A percentile compares a stretch with the other conserved stretches of the same genome.
Conservation (phyloP, 2,113 vertebrate species). For the human region DNA sequence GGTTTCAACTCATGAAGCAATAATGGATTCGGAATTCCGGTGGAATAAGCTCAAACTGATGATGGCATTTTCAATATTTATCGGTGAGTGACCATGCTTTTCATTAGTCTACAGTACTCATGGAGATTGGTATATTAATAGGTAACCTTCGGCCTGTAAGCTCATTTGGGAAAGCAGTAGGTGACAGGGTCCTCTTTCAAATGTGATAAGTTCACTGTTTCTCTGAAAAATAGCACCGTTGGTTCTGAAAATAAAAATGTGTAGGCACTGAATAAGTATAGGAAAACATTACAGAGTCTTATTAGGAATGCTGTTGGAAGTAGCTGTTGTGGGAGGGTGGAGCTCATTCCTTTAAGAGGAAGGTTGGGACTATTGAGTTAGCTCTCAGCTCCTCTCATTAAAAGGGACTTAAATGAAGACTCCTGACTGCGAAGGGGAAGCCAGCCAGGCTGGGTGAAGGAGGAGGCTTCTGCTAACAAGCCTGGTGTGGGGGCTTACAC, state of each 20-base stretch:
- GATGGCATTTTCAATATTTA: background rate
- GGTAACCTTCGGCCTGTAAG: background rate
- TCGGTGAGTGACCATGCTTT: background rate
- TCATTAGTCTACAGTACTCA: background rate
- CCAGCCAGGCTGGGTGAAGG: slow-evolving; percentile 48
- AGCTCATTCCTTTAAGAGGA: slow-evolving; percentile 17
- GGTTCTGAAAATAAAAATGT: background rate
- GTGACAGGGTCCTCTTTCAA: background rate
- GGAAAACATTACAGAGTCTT: background rate
- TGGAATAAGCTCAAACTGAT: background rate
- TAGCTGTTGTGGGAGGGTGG: background rate
- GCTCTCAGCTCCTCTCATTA: slow-evolving; percentile 65
- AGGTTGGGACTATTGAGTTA: slow-evolving; percentile 58
- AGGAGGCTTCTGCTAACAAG: slow-evolving; percentile 60
- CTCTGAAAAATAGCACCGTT: background rate
- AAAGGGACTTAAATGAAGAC: slow-evolving; percentile 67
- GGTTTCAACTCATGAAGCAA: background rate
- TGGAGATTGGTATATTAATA: background rate
- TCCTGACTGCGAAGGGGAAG: slow-evolving; percentile 62
- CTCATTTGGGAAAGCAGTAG: background rate
- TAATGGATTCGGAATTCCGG: background rate
- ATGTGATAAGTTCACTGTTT: background rate
- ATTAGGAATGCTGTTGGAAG: slow-evolving; percentile 27
- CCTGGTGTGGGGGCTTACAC: slow-evolving; percentile 56
- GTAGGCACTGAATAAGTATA: background rate